Evolutionary conservation across 2,113 vertebrate species (phyloP), one percentile per base, ranked within the genome.

Genomic region (Meleagris gallopavo): DNA sequence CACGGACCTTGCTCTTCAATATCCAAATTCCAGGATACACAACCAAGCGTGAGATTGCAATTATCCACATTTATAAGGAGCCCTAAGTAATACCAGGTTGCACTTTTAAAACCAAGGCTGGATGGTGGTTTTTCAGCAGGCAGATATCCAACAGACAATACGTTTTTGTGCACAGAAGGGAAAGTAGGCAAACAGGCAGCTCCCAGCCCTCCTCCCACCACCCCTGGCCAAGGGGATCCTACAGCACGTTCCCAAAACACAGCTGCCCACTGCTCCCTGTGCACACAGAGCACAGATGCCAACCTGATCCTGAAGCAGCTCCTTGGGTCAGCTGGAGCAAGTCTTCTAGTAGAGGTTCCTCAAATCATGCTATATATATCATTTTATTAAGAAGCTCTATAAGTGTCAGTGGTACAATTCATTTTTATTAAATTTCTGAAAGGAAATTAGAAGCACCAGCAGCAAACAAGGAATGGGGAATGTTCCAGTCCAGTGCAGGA

Each of bases 371-470:
- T 58, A 91, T 91, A 91, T 91, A 88, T 92, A 96, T 97, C 97
- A 92, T 83, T 77, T 73, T 52, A 95, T 97, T 97, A 97, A 96
- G 89, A 97, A 97, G 94, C 89, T 95, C 96, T 81, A 3, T 79
- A 91, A 88, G 95, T 92, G 95, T 97, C 97, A 90, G 91, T 9
- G 62, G 89, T 77, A 88, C 96, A 89, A 97, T 97, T 97, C 93
- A 86, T 97, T 97, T 96, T 95, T 98, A 98, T 98, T 98, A 97
- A 98, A 98, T 98, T 97, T 95, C 94, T 54, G 70, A 97, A 95
- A 97, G 94, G 84, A 97, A 98, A 98, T 97, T 95, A 97, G 97
- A 70, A 55, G 95, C 81, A 94, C 89, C 88, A 30, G 94, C 72
- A 52, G 93, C 95, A 91, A 94, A 93, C 90, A 89, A 96, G 97